phyloP scores from a whole-genome alignment of 2,797 vertebrate genomes.

The Hydrolagus colliei region DNA sequence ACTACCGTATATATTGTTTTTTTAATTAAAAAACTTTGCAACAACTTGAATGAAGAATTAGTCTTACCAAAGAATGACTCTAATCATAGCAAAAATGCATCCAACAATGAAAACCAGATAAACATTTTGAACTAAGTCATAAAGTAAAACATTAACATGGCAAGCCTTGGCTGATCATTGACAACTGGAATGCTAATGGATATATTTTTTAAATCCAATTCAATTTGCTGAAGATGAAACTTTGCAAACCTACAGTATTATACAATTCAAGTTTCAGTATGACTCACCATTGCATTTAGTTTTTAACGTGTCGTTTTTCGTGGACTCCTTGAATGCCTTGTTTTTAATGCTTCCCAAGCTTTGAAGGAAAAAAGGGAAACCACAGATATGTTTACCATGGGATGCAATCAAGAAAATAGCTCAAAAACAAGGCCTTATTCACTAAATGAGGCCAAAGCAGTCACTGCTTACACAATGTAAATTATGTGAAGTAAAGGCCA shows the following conservation, averaged over 20 bases:
- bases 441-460: not conserved
- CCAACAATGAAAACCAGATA: too few relatives aligned
- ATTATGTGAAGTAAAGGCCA: not conserved
- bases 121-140: too few relatives aligned
- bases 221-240: not conserved
- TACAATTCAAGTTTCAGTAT: not conserved
- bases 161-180: too few relatives aligned
- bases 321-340: constrained; percentile 46
- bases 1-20: too few relatives aligned
- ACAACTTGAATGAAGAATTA: not conserved
- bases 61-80: not conserved
- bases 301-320: constrained; percentile 48
- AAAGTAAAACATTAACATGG: too few relatives aligned
- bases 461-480: not conserved
- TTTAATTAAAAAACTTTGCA: not conserved
- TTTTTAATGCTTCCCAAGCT: constrained; percentile 37
- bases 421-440: not conserved
- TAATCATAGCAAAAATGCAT: too few relatives aligned
- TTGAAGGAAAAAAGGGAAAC: not conserved
- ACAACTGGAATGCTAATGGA: too few relatives aligned
- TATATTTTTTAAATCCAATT: too few relatives aligned
- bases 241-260: not conserved
- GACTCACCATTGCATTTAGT: constrained; percentile 47
- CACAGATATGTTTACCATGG: not conserved
- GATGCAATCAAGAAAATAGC: not conserved